These are phyloP conservation scores for Onychorhynchus coronatus DNA, from an alignment of 2,113 vertebrate genomes.

Conservation along the genomic window DNA sequence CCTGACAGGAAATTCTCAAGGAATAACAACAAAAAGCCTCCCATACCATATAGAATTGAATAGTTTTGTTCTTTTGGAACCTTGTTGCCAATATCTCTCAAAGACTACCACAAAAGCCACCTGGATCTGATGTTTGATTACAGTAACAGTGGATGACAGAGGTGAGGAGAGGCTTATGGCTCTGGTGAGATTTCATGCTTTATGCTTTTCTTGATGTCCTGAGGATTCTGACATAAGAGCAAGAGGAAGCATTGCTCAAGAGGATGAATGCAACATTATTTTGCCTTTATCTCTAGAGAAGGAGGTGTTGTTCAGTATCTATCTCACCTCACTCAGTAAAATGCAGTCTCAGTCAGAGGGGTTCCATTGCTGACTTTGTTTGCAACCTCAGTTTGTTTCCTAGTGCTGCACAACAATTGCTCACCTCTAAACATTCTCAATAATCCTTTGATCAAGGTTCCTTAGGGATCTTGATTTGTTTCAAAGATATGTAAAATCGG, in stretches of 20 bases:
- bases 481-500: neutral
- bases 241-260: neutral
- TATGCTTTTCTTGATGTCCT: neutral
- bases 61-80: neutral
- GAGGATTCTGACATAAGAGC: neutral
- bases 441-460: neutral
- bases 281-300: neutral
- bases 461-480: neutral
- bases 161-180: neutral
- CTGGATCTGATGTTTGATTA: neutral
- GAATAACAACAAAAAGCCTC: neutral
- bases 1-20: neutral
- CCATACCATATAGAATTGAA: neutral
- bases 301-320: neutral
- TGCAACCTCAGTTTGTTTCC: neutral
- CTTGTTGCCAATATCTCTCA: neutral
- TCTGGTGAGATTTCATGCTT: neutral
- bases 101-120: neutral
- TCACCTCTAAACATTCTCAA: neutral
- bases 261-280: neutral
- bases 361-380: neutral
- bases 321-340: neutral
- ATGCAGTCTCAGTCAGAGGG: neutral
- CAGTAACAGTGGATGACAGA: fast-evolving
- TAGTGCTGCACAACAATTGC: neutral